A percentile compares a stretch with the other conserved stretches of the same genome.
Conservation (phyloP, 2,797 vertebrate genomes). For the Prionace glauca region DNA sequence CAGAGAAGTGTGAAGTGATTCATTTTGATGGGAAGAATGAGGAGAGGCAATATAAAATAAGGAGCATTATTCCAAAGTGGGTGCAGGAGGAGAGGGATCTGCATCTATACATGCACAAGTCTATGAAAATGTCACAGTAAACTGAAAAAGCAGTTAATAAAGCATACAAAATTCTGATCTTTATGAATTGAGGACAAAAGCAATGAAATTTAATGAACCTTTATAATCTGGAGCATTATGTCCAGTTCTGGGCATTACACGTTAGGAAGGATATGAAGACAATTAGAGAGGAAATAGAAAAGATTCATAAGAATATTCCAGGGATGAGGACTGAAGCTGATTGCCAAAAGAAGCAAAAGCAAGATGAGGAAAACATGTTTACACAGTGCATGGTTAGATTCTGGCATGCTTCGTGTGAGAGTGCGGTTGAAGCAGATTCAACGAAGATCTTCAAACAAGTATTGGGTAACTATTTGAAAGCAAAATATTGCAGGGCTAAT, state of each 20-base stretch:
- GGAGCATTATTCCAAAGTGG: background rate
- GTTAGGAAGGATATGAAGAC: background rate
- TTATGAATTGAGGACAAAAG: background rate
- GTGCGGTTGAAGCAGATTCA: background rate
- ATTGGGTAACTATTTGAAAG: background rate
- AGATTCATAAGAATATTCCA: background rate
- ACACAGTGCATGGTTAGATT: background rate
- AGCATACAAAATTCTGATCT: background rate
- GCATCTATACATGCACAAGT: background rate
- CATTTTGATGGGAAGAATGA: background rate
- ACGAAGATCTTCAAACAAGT: background rate
- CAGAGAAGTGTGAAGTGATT: background rate
- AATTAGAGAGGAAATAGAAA: background rate
- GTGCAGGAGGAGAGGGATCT: background rate
- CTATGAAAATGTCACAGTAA: background rate
- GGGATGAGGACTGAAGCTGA: background rate
- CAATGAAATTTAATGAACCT: too few species aligned
- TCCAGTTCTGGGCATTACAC: background rate
- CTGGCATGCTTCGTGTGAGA: background rate
- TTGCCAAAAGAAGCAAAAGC: background rate
- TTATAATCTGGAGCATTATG: background rate
- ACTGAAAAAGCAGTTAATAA: background rate
- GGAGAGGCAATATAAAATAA: background rate
- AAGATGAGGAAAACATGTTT: background rate
- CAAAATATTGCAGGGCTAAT: background rate